These are phyloP conservation scores for Phyllotis vaccarum DNA, from an alignment of 2,797 vertebrate species.

Conservation along the genomic window DNA sequence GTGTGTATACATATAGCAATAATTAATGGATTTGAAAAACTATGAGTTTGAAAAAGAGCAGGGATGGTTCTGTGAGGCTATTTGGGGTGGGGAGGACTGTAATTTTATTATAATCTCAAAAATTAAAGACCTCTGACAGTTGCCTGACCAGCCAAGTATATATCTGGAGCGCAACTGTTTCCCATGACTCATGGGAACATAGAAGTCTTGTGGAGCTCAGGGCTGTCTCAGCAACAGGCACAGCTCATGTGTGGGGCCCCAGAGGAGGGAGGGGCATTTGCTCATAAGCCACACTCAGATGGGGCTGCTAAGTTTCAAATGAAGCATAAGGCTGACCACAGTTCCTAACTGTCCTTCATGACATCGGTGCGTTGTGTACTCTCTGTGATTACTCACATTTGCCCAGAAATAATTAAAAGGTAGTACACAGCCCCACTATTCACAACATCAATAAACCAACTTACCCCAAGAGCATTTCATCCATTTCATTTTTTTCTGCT, in stretches of 20 bases:
- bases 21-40: background rate
- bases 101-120: constrained; percentile 4
- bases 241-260: background rate
- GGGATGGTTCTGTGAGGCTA: too few species aligned
- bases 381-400: constrained; percentile 67
- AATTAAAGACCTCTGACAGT: background rate
- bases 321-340: background rate
- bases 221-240: background rate
- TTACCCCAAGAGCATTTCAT: constrained; percentile 41
- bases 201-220: background rate
- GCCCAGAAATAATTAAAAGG: constrained; percentile 65
- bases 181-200: background rate
- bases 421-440: background rate
- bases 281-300: background rate
- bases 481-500: constrained; percentile 6
- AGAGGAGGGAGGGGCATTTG: rapidly evolving
- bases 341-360: background rate
- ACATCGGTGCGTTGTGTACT: background rate
- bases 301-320: background rate
- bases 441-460: background rate
- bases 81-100: background rate
- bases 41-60: background rate
- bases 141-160: background rate
- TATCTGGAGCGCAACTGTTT: background rate
- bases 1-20: background rate